Evolutionary conservation across 2,113 vertebrate species (phyloP).

Genomic region (Macquaria ambigua): DNA sequence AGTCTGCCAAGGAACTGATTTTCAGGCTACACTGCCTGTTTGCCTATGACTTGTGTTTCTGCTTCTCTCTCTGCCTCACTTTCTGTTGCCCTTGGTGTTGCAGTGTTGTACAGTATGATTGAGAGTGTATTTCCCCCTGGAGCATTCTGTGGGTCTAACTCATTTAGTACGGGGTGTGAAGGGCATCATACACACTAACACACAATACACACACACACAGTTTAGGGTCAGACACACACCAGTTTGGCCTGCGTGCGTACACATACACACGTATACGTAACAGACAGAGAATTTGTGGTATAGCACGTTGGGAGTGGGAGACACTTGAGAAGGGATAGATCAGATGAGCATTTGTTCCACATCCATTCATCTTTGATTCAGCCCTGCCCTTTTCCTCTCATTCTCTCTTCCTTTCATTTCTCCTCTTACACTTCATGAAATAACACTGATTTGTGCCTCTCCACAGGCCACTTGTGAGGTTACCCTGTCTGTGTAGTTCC

Average conservation of each 20-base stretch:
- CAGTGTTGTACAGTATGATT: slow-evolving; percentile 37
- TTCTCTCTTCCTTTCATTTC: slow-evolving; percentile 35
- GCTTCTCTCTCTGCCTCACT: slow-evolving; percentile 26
- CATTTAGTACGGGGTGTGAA: slow-evolving; percentile 49
- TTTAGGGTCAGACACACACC: slow-evolving; percentile 30
- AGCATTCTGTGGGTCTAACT: slow-evolving; percentile 44
- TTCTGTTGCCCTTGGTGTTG: slow-evolving; percentile 50
- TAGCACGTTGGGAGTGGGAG: background rate
- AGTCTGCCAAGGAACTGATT: slow-evolving; percentile 53
- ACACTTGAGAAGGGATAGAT: slow-evolving; percentile 30
- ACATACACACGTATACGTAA: background rate
- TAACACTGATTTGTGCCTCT: slow-evolving; percentile 61
- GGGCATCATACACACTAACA: slow-evolving; percentile 19
- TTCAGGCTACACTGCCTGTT: slow-evolving; percentile 29
- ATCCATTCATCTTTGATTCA: slow-evolving; percentile 61
- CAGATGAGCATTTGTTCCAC: slow-evolving; percentile 53
- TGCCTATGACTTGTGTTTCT: slow-evolving; percentile 36
- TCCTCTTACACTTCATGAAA: slow-evolving; percentile 50
- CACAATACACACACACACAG: slow-evolving; percentile 32
- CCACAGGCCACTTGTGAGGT: slow-evolving; percentile 46
- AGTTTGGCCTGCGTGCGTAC: slow-evolving; percentile 34
- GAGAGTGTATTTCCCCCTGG: slow-evolving; percentile 27
- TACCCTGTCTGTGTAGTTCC: slow-evolving; percentile 23
- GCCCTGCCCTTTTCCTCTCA: slow-evolving; percentile 37
- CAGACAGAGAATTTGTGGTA: background rate